phyloP scores from a whole-genome alignment of 1,140 invertebrate genomes.

The Eriocheir sinensis region DNA sequence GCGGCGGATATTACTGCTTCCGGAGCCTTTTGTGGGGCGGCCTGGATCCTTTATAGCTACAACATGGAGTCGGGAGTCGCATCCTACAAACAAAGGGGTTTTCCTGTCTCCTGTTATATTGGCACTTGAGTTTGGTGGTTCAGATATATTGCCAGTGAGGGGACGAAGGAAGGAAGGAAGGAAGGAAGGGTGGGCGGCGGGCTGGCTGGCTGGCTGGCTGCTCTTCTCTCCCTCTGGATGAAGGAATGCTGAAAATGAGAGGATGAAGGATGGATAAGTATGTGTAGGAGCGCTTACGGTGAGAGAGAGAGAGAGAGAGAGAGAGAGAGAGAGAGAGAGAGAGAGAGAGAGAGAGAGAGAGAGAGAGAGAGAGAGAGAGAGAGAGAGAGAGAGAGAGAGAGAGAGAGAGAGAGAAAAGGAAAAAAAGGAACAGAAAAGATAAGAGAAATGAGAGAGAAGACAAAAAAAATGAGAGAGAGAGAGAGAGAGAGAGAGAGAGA shows the following conservation, averaged over 20 bases:
- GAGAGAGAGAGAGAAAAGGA: background rate
- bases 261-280: background rate
- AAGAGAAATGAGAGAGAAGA: no score
- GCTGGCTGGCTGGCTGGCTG: no score
- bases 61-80: background rate
- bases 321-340: background rate
- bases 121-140: background rate
- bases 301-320: no score
- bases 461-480: no score
- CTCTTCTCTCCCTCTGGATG: no score
- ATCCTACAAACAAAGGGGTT: constrained; percentile 3
- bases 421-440: no score
- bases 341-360: constrained; percentile 22
- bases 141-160: background rate
- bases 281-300: background rate
- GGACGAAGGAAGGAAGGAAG: background rate
- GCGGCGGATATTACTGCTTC: constrained; percentile 20
- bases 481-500: no score
- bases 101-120: background rate
- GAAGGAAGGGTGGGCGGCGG: background rate
- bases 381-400: constrained; percentile 22
- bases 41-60: background rate
- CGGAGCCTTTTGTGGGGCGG: constrained; percentile 4
- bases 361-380: constrained; percentile 22
- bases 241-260: constrained; percentile 20